These are phyloP conservation scores for Aspidiotus rigidus DNA, from an alignment of 2,888 invertebrate species.

Conservation along the genomic window DNA sequence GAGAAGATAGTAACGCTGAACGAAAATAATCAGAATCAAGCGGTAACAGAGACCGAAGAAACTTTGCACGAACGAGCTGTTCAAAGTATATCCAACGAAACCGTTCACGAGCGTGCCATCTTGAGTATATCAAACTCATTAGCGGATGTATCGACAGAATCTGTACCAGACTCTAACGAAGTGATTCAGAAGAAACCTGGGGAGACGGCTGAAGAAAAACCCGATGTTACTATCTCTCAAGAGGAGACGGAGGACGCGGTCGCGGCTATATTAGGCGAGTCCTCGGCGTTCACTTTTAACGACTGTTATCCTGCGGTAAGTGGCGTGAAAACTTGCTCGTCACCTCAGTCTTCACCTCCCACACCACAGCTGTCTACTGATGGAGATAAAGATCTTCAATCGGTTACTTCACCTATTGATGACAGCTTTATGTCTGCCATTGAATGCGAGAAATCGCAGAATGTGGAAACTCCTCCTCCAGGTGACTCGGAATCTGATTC, in stretches of 20 bases:
- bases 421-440: not conserved
- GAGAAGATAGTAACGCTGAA: not conserved
- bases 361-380: conserved; percentile 79
- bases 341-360: conserved; percentile 60
- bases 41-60: conserved; percentile 54
- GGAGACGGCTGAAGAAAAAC: conserved; percentile 47
- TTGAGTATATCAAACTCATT: conserved; percentile 17
- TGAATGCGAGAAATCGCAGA: not conserved
- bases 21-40: conserved; percentile 50
- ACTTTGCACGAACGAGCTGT: not conserved
- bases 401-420: not conserved
- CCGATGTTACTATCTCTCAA: conserved; percentile 61
- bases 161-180: conserved; percentile 38
- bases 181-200: conserved; percentile 52
- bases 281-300: conserved; percentile 45
- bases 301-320: conserved; percentile 44
- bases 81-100: conserved; percentile 5
- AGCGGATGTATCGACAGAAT: conserved; percentile 41
- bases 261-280: conserved; percentile 75
- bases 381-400: conserved; percentile 24
- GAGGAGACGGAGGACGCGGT: conserved; percentile 90
- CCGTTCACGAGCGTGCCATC: conserved; percentile 21
- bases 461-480: too few relatives aligned
- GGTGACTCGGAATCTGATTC: not conserved
- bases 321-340: conserved; percentile 66